Conservation (phyloP, 1,140 invertebrate genomes). For the Spodoptera frugiperda region DNA sequence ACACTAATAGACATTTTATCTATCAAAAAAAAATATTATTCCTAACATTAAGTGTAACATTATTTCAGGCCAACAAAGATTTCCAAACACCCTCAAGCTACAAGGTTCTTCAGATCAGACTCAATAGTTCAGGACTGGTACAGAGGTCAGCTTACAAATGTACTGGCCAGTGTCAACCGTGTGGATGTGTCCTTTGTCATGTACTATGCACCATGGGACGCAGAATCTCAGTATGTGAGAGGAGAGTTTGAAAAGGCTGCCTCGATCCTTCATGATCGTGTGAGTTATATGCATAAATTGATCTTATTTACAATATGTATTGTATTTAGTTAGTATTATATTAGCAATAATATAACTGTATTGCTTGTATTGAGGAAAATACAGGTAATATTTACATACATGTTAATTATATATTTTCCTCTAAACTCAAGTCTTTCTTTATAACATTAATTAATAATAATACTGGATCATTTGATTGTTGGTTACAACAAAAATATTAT, state of each 20-base stretch:
- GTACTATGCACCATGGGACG: conserved; percentile 97
- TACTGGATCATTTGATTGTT: too few species aligned
- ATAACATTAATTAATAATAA: too few species aligned
- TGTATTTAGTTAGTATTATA: background rate
- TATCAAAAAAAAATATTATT: background rate
- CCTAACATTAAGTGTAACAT: background rate
- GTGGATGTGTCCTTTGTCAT: conserved; percentile 93
- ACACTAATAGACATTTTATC: too few species aligned
- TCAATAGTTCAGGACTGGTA: conserved; percentile 91
- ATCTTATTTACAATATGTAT: background rate
- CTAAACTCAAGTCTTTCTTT: too few species aligned
- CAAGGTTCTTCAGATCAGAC: conserved; percentile 89
- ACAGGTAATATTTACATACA: too few species aligned
- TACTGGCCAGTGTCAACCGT: conserved; percentile 87
- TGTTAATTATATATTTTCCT: too few species aligned
- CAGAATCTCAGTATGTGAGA: conserved; percentile 90
- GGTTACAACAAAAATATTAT: too few species aligned
- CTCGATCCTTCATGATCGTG: conserved; percentile 89
- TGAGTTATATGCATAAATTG: conserved; percentile 72
- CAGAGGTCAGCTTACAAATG: conserved; percentile 88
- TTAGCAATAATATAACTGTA: background rate
- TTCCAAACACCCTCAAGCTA: conserved; percentile 88
- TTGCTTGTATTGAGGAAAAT: background rate
- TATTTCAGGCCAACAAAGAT: conserved; percentile 89
- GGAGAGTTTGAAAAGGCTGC: conserved; percentile 92